A percentile compares a stretch with the other conserved stretches of the same genome.
Conservation (phyloP, 1,140 invertebrate genomes). For the Neotoxoptera formosana region DNA sequence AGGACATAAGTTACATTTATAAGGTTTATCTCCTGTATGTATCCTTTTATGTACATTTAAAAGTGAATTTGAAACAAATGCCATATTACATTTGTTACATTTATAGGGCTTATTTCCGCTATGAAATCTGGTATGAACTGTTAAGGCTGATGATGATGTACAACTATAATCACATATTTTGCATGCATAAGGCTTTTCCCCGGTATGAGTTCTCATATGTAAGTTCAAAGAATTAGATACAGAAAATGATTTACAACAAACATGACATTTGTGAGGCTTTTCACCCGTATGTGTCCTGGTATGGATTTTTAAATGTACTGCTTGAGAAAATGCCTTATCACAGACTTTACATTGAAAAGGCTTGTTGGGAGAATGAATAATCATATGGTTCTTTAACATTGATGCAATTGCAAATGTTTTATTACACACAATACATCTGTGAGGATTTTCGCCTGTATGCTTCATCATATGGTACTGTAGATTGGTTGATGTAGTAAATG, state of each 20-base stretch:
- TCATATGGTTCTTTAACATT: too few relatives aligned
- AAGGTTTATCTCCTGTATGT: background rate
- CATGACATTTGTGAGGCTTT: too few relatives aligned
- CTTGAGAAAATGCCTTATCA: background rate
- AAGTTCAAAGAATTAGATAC: too few relatives aligned
- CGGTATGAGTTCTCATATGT: conserved; percentile 7
- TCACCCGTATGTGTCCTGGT: background rate
- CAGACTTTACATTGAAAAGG: background rate
- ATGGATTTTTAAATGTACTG: background rate
- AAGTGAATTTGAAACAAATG: background rate
- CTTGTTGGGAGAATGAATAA: too few relatives aligned
- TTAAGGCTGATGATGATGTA: background rate
- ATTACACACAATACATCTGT: too few relatives aligned
- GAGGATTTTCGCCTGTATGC: too few relatives aligned
- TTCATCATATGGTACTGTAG: too few relatives aligned
- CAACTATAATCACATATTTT: background rate
- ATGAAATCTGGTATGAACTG: background rate
- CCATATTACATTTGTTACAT: background rate
- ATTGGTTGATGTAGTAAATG: too few relatives aligned
- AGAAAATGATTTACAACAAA: too few relatives aligned
- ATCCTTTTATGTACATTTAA: background rate
- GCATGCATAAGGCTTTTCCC: conserved; percentile 25
- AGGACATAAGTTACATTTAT: background rate
- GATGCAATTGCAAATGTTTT: too few relatives aligned
- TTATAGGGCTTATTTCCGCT: background rate